Base-by-base conservation (phyloP, 2,888 invertebrate species). In the Drosophila planitibia region DNA sequence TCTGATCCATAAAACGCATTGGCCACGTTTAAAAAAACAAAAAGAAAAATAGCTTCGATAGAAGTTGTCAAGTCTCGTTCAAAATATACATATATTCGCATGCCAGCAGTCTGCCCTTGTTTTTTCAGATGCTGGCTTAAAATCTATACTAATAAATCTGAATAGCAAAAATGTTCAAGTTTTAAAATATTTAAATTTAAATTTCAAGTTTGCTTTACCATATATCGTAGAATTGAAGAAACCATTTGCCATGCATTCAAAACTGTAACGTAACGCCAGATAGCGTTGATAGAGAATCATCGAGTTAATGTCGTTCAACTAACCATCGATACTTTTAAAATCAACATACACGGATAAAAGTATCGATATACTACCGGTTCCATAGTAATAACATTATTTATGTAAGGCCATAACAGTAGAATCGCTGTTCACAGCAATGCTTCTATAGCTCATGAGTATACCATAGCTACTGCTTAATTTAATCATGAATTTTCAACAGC, bases 111-210 rank as follows among this genome's bases (percentile, higher is more conserved):
- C n/a, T 14, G 37, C n/a, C 9, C 37, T 55, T 37, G 54, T 49
- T 33, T 35, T 9, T 44, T 7, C 28, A 39, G 51, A 66, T 70
- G 47, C 51, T 47, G 41, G 41, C 52, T 49, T 62, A 65, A 68
- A 65, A 57, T 63, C 33, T 57, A 57, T 51, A 49, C 47, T 28
- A 79, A 80, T 82, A 82, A 82, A 82, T 47, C 22, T 62, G 52
- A 70, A 64, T 44, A 64, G 51, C 37, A 28, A 58, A 70, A 61
- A 62, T 12, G 25, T 25, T 47, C 0, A 51, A 47, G 10, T 44
- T 51, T 57, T 6, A n/a, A 33, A 35, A 35, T 28, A 10, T 32
- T 47, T 33, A 1, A 37, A 35, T 47, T 14, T 10, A 47, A 44
- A 33, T 37, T 35, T 25, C 1, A n/a, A 9, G 19, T 25, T 35